Conservation (phyloP, 2,888 invertebrate genomes). For the Chloroclysta siterata region DNA sequence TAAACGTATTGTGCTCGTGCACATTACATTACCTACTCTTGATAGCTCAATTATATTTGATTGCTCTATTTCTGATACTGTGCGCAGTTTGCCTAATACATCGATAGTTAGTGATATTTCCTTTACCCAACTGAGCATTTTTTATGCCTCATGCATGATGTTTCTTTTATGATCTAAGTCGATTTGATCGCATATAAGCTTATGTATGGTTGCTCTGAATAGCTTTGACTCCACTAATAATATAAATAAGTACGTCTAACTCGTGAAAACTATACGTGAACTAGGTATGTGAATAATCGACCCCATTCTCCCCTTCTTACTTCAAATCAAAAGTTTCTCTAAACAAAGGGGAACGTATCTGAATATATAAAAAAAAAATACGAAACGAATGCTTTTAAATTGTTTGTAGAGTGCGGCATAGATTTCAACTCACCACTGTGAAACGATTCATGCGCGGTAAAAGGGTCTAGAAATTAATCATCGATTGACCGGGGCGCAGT, state of each 20-base stretch:
- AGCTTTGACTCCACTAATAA: neutral
- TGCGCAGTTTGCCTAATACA: neutral
- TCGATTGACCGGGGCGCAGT: constrained; percentile 67
- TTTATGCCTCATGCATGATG: too few relatives aligned
- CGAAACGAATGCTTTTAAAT: neutral
- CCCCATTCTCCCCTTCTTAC: neutral
- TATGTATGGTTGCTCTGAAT: too few relatives aligned
- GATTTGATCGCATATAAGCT: too few relatives aligned
- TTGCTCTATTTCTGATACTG: constrained; percentile 25
- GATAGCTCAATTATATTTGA: constrained; percentile 49
- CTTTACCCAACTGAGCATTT: neutral
- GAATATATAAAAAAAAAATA: neutral
- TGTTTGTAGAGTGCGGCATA: constrained; percentile 1
- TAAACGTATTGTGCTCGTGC: constrained; percentile 67
- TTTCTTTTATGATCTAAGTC: too few relatives aligned
- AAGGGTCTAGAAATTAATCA: constrained; percentile 59
- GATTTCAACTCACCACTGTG: constrained; percentile 41
- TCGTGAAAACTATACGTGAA: neutral
- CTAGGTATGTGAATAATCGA: neutral
- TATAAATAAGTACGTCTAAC: neutral
- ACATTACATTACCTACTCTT: constrained; percentile 55
- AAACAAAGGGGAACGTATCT: neutral
- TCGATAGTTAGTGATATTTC: neutral
- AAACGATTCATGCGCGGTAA: constrained; percentile 46
- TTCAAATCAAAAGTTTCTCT: neutral